Evolutionary conservation across 2,113 vertebrate species (phyloP).

Genomic region (Oncorhynchus nerka): DNA sequence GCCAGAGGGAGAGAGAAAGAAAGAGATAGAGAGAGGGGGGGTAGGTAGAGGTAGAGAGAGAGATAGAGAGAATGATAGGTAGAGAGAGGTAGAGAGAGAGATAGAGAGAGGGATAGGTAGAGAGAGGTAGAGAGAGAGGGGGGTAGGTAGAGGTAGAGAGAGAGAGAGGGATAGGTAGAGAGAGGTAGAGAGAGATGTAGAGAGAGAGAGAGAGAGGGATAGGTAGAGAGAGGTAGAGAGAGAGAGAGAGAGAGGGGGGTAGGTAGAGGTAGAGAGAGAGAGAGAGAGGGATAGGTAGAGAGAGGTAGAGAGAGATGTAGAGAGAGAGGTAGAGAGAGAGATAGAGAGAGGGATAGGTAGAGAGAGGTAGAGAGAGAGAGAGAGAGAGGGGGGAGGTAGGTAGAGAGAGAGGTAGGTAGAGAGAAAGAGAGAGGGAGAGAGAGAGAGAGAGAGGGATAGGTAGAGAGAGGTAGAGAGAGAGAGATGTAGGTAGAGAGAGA

Average conservation of each 20-base stretch:
- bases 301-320: constrained; percentile 14
- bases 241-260: neutral
- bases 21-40: neutral
- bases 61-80: neutral
- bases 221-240: neutral
- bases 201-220: neutral
- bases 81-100: neutral
- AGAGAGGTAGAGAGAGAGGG: neutral
- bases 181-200: too few relatives aligned
- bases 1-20: too few relatives aligned
- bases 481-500: neutral
- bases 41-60: neutral
- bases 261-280: neutral
- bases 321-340: neutral
- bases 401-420: neutral
- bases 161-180: neutral
- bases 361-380: neutral
- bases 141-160: too few relatives aligned
- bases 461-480: neutral
- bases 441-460: neutral
- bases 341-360: neutral
- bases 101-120: too few relatives aligned
- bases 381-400: neutral
- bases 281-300: neutral
- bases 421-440: neutral